Percentiles rank a stretch among this genome's conserved stretches.
Evolutionary conservation across 2,113 vertebrate genomes (phyloP).

Genomic region (Muntiacus muntjak): DNA sequence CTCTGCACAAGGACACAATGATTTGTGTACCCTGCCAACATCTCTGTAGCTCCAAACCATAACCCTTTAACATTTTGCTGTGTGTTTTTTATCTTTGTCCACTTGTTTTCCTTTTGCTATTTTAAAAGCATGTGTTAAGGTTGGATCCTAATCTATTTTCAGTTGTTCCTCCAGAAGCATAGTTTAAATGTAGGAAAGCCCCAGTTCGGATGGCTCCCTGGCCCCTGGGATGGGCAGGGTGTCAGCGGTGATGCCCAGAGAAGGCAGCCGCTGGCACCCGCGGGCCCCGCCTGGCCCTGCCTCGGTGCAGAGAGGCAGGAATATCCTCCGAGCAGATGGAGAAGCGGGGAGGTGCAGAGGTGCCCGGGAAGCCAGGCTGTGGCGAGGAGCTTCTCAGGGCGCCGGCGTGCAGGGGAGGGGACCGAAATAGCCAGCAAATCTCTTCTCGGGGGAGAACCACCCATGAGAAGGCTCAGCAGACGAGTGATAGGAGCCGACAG

Average conservation of each 20-base stretch:
- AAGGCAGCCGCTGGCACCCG: neutral
- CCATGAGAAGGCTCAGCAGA: conserved; percentile 28
- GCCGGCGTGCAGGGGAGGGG: neutral
- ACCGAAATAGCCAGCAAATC: conserved; percentile 52
- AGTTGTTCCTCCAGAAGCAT: neutral
- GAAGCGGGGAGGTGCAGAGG: neutral
- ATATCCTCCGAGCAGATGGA: conserved; percentile 28
- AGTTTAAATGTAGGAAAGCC: neutral
- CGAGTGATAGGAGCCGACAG: conserved; percentile 59
- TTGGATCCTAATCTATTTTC: too few species aligned
- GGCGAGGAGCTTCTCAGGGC: neutral
- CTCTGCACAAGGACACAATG: rapidly evolving
- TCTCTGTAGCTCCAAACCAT: neutral
- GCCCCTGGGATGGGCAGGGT: neutral
- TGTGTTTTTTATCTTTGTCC: neutral
- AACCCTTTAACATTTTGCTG: neutral
- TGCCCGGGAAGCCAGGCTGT: conserved; percentile 3
- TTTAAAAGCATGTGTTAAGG: neutral
- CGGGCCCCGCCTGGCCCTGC: rapidly evolving
- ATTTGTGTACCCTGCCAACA: neutral
- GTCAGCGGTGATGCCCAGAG: neutral
- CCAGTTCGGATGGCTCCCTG: neutral
- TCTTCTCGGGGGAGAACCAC: conserved; percentile 27
- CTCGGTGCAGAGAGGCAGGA: neutral
- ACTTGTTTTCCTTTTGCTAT: neutral